A percentile compares a stretch with the other conserved stretches of the same genome.
These are phyloP conservation scores for Hydriomena furcata DNA, from an alignment of 2,888 invertebrate species.

Conservation along the genomic window DNA sequence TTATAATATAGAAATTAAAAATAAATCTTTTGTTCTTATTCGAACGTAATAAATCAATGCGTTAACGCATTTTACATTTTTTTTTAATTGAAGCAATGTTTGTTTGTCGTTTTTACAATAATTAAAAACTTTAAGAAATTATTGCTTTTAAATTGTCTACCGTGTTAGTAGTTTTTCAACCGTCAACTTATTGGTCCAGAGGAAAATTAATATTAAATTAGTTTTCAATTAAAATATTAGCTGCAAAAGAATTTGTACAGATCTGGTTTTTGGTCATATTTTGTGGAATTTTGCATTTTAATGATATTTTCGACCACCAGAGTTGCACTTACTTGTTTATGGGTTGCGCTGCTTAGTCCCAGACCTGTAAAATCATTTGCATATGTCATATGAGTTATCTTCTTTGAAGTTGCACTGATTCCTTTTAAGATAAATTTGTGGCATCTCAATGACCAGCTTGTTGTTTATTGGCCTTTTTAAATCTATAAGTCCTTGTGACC, in stretches of 20 bases:
- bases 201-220: conserved; percentile 42
- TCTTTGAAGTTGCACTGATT: too few species aligned
- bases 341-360: conserved; percentile 43
- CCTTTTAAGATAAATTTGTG: neutral
- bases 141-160: conserved; percentile 16
- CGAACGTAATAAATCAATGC: conserved; percentile 40
- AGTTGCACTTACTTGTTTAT: conserved; percentile 48
- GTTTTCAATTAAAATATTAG: conserved; percentile 34
- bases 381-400: conserved; percentile 4
- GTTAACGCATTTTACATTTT: conserved; percentile 40
- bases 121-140: conserved; percentile 7
- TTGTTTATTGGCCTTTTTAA: too few species aligned
- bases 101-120: conserved; percentile 17
- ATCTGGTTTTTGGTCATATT: conserved; percentile 38
- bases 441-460: neutral
- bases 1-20: conserved; percentile 45
- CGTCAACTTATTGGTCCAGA: conserved; percentile 48
- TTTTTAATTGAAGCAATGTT: conserved; percentile 6
- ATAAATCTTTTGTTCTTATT: conserved; percentile 38
- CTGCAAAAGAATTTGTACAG: conserved; percentile 34
- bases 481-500: too few species aligned
- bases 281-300: conserved; percentile 35
- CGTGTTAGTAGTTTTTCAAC: conserved; percentile 18
- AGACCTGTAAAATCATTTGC: conserved; percentile 30
- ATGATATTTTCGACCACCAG: conserved; percentile 38